phyloP scores from a whole-genome alignment of 2,888 invertebrate species.

The Melanotus villosus region DNA sequence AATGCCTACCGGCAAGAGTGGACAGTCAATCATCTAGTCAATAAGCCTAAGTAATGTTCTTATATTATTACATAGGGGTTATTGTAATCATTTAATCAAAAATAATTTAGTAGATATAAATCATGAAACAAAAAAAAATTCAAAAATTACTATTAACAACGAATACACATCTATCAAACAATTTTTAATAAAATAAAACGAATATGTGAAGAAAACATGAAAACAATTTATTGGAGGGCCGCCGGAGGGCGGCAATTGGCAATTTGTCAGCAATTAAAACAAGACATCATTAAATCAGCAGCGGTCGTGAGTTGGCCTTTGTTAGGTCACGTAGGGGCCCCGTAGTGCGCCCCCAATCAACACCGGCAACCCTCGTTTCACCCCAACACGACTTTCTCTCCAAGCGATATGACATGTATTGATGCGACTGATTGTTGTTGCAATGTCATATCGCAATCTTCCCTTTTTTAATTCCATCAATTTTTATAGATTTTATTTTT shows the following conservation, averaged over 20 bases:
- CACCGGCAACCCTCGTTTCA: conserved; percentile 47
- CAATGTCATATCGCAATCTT: not conserved
- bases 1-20: no score
- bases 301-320: conserved; percentile 66
- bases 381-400: conserved; percentile 48
- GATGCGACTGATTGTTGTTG: conserved; percentile 32
- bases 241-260: conserved; percentile 63
- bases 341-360: conserved; percentile 52
- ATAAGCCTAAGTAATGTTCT: no score
- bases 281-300: conserved; percentile 69
- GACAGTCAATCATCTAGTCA: no score
- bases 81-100: no score
- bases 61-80: no score
- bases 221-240: conserved; percentile 46
- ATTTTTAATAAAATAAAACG: no score
- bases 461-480: no score
- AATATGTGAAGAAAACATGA: conserved; percentile 33
- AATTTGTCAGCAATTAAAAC: conserved; percentile 70
- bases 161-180: no score
- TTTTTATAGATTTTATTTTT: no score
- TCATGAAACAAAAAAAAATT: no score
- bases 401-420: conserved; percentile 70
- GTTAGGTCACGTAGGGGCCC: conserved; percentile 68
- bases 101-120: no score
- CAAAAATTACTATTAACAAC: no score